Evolutionary conservation across 2,888 invertebrate species (phyloP).

Genomic region (Sthenelais limicola): DNA sequence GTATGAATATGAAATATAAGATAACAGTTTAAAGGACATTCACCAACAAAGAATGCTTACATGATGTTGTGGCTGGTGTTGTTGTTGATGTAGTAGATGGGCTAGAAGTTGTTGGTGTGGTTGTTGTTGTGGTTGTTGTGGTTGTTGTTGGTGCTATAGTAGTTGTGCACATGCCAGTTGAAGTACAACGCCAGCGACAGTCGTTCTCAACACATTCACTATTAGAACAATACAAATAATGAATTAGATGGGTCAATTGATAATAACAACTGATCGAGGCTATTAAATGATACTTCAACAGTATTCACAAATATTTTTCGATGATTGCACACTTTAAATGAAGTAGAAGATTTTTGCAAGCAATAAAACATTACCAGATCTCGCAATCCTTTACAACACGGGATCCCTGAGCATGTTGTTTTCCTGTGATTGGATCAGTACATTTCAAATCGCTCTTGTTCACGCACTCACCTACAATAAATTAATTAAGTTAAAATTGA

Average conservation of each 20-base stretch:
- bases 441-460: constrained; percentile 14
- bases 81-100: constrained; percentile 7
- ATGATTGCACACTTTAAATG: no score
- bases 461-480: no score
- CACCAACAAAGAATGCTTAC: no score
- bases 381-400: constrained; percentile 19
- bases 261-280: neutral
- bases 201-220: constrained; percentile 28
- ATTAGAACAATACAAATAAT: neutral
- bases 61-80: neutral
- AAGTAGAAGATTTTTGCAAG: no score
- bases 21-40: no score
- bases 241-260: neutral
- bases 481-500: no score
- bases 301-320: no score
- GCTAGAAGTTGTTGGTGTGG: neutral
- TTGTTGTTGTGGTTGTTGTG: neutral
- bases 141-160: constrained; percentile 20
- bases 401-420: constrained; percentile 29
- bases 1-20: no score
- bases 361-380: constrained; percentile 38
- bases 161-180: constrained; percentile 23
- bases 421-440: constrained; percentile 32
- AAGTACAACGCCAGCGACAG: constrained; percentile 29
- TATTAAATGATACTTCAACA: neutral